Conservation (phyloP, 2,797 vertebrate genomes). For the Acrossocheilus fasciatus region DNA sequence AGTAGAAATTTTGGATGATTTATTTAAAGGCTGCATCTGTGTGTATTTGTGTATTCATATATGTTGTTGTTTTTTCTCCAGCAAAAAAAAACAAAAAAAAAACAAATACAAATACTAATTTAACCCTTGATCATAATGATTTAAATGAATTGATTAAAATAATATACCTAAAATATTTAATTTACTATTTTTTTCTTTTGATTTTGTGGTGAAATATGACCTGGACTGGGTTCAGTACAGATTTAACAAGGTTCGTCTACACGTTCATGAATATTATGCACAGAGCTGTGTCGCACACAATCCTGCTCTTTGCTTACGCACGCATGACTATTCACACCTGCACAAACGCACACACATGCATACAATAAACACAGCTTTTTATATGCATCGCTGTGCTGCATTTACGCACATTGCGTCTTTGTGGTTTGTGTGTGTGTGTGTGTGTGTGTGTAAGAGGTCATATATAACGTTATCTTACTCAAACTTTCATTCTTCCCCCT, state of each 20-base stretch:
- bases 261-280: not conserved
- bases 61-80: not conserved
- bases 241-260: not conserved
- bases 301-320: conserved; percentile 1
- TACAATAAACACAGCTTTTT: not conserved
- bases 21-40: not conserved
- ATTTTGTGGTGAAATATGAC: not conserved
- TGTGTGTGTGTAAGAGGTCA: conserved; percentile 5
- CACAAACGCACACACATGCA: not conserved
- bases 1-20: not conserved
- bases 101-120: not conserved
- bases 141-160: not conserved
- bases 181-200: not conserved
- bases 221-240: not conserved
- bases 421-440: conserved; percentile 14
- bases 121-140: not conserved
- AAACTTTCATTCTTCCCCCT: conserved; percentile 23
- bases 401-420: not conserved
- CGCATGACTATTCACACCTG: not conserved
- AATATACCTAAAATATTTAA: not conserved
- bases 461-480: conserved; percentile 14
- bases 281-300: not conserved
- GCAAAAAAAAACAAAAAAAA: not conserved
- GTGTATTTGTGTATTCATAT: not conserved
- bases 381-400: not conserved